These are phyloP conservation scores for Labroides dimidiatus DNA, from an alignment of 2,797 vertebrate species.

Conservation along the genomic window DNA sequence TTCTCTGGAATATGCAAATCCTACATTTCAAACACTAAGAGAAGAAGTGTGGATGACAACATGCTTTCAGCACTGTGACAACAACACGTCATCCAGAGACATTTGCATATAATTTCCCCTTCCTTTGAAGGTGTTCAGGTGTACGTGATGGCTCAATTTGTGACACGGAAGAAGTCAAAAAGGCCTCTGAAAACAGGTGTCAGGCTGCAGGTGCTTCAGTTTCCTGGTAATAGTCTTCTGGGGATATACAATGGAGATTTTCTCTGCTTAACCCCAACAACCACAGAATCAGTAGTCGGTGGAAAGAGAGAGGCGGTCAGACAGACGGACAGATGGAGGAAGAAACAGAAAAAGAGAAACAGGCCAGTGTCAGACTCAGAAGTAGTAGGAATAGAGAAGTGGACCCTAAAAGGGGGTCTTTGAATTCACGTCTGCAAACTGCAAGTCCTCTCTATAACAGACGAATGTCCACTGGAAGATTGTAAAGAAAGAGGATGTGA, in stretches of 20 bases:
- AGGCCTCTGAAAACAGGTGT: neutral
- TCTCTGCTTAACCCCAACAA: constrained; percentile 7
- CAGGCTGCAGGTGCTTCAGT: constrained; percentile 34
- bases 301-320: neutral
- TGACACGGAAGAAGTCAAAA: neutral
- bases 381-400: constrained; percentile 42
- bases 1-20: neutral
- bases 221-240: constrained; percentile 18
- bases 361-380: neutral
- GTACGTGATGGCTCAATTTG: constrained; percentile 13
- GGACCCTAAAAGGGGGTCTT: neutral
- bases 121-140: neutral
- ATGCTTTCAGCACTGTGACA: neutral
- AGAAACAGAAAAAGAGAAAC: constrained; percentile 11
- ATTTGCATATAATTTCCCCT: constrained; percentile 3
- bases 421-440: constrained; percentile 4
- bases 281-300: neutral
- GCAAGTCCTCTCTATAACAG: constrained; percentile 5
- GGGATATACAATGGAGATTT: constrained; percentile 28
- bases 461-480: constrained; percentile 15
- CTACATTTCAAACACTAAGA: constrained; percentile 1
- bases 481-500: constrained; percentile 56
- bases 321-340: neutral
- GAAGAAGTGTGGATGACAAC: neutral
- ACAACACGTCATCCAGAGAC: neutral